Conservation (phyloP, 2,888 invertebrate species). For the Euclidia mi region DNA sequence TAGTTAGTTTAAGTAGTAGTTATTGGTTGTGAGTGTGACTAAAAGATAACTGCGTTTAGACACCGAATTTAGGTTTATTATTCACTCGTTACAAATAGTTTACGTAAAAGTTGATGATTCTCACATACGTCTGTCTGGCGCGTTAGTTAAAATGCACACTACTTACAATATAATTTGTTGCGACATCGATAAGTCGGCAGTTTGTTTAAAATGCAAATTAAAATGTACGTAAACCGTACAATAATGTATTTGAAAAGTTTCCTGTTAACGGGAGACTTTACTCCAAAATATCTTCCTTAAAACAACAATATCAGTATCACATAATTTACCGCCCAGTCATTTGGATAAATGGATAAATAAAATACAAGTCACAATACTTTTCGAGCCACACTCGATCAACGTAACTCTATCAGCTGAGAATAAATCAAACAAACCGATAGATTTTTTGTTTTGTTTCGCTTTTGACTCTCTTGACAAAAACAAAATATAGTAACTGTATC, state of each 20-base stretch:
- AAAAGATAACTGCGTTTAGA: too few species aligned
- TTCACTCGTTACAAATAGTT: too few species aligned
- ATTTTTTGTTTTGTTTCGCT: conserved; percentile 37
- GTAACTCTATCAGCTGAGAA: conserved; percentile 44
- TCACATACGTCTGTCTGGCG: too few species aligned
- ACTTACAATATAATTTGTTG: conserved; percentile 53
- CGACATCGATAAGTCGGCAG: too few species aligned
- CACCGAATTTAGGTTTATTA: too few species aligned
- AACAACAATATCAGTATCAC: conserved; percentile 64
- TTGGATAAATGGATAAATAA: conserved; percentile 57
- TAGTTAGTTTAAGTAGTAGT: too few species aligned
- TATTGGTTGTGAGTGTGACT: too few species aligned
- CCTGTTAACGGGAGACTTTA: conserved; percentile 56
- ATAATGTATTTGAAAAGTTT: conserved; percentile 74
- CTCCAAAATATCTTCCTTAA: conserved; percentile 55
- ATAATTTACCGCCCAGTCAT: conserved; percentile 57
- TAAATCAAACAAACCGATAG: conserved; percentile 42
- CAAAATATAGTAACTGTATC: conserved; percentile 3
- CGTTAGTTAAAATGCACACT: too few species aligned
- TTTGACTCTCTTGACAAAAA: conserved; percentile 26
- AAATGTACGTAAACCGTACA: too few species aligned
- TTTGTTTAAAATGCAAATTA: too few species aligned
- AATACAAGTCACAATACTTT: conserved; percentile 45
- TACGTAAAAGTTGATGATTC: too few species aligned
- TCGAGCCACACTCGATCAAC: conserved; percentile 36